phyloP scores from a whole-genome alignment of 2,888 invertebrate species.

The Asteroscopus sphinx region DNA sequence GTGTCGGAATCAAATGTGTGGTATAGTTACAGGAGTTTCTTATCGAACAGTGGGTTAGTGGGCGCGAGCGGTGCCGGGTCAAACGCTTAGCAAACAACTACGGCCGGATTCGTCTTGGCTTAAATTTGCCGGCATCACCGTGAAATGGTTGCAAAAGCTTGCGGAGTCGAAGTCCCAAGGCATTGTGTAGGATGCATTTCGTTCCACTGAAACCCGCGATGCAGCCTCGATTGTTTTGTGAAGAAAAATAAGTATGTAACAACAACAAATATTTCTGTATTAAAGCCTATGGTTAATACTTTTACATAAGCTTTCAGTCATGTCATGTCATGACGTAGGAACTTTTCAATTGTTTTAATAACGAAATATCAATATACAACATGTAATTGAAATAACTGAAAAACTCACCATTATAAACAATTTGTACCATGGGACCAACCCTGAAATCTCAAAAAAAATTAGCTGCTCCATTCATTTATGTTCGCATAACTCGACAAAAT shows the following conservation, averaged over 20 bases:
- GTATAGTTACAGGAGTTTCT: slow-evolving; percentile 65
- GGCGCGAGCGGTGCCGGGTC: slow-evolving; percentile 83
- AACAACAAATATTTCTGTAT: neutral
- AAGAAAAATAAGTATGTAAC: slow-evolving; percentile 19
- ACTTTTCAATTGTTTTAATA: no score
- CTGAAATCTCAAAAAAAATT: no score
- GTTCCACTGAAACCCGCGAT: slow-evolving; percentile 70
- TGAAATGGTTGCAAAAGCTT: slow-evolving; percentile 80
- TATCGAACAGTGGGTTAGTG: slow-evolving; percentile 85
- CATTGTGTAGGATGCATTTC: slow-evolving; percentile 70
- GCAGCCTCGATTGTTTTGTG: slow-evolving; percentile 58
- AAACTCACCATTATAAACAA: no score
- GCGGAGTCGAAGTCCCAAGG: slow-evolving; percentile 65
- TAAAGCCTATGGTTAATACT: no score
- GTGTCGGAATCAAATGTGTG: slow-evolving; percentile 69
- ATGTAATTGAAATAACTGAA: no score
- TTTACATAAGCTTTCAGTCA: no score
- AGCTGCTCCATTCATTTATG: no score
- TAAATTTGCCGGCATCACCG: slow-evolving; percentile 74
- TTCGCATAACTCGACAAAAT: no score
- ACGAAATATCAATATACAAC: no score
- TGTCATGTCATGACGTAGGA: no score
- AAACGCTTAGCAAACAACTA: slow-evolving; percentile 84
- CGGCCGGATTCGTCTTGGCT: slow-evolving; percentile 80
- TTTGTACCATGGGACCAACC: no score